phyloP scores from a whole-genome alignment of 2,888 invertebrate species.

The Polyploca ridens region DNA sequence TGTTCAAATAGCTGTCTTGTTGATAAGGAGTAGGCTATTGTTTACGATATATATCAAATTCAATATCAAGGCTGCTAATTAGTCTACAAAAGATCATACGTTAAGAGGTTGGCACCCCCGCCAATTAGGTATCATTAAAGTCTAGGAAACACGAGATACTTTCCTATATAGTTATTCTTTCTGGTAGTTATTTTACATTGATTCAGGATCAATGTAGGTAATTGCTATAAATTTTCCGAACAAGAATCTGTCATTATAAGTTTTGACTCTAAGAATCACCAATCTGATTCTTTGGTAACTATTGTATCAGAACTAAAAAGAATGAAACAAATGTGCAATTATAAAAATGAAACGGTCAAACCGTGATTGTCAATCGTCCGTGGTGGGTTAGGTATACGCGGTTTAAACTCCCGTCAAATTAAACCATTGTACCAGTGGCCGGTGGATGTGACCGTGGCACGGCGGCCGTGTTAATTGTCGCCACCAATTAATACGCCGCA shows the following conservation, averaged over 20 bases:
- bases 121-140: too few relatives aligned
- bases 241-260: background rate
- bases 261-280: background rate
- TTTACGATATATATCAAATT: background rate
- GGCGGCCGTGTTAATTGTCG: conserved; percentile 52
- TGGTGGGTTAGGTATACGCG: conserved; percentile 41
- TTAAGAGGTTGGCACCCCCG: background rate
- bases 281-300: background rate
- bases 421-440: conserved; percentile 46
- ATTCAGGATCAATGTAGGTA: too few relatives aligned
- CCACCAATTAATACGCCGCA: conserved; percentile 54
- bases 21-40: background rate
- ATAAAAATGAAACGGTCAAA: conserved; percentile 18
- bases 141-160: too few relatives aligned
- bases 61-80: background rate
- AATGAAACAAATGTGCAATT: background rate
- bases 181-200: too few relatives aligned
- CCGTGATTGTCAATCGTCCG: conserved; percentile 55
- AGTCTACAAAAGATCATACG: background rate
- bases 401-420: conserved; percentile 59
- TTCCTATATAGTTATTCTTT: too few relatives aligned
- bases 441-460: conserved; percentile 25
- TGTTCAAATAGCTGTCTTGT: conserved; percentile 12
- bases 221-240: too few relatives aligned
- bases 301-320: background rate